phyloP scores from a whole-genome alignment of 2,888 invertebrate genomes.

The Troglohyphantes excavatus region DNA sequence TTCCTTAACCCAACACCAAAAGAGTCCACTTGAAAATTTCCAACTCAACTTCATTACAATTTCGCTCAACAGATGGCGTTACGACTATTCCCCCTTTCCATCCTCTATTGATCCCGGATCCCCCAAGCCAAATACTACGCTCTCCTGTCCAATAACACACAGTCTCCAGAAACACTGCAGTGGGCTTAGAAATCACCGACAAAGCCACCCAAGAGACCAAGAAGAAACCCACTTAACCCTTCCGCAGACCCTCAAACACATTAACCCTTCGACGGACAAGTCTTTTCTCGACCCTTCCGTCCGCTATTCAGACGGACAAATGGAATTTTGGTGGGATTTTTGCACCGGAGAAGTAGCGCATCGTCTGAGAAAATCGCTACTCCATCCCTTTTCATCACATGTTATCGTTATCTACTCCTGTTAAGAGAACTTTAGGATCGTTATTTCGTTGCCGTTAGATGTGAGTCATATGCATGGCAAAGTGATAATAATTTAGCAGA shows the following conservation, averaged over 20 bases:
- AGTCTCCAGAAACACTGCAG: slow-evolving; percentile 72
- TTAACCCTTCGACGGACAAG: not conserved
- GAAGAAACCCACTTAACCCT: slow-evolving; percentile 8
- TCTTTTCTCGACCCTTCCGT: not conserved
- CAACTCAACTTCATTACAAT: not conserved
- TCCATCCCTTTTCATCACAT: slow-evolving; percentile 25
- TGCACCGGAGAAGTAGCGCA: slow-evolving; percentile 7
- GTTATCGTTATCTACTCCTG: slow-evolving; percentile 21
- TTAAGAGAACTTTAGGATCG: slow-evolving; percentile 30
- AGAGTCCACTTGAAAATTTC: too few relatives aligned
- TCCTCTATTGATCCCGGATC: slow-evolving; percentile 65
- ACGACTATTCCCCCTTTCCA: not conserved
- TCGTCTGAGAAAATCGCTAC: not conserved
- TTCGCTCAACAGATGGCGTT: slow-evolving; percentile 61
- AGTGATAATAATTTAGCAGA: not conserved
- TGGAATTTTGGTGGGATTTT: slow-evolving; percentile 31
- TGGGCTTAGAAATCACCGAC: slow-evolving; percentile 53
- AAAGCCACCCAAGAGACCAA: slow-evolving; percentile 37
- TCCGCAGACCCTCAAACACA: not conserved
- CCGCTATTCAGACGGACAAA: not conserved
- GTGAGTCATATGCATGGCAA: slow-evolving; percentile 20
- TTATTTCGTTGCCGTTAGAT: slow-evolving; percentile 31
- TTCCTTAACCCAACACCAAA: too few relatives aligned
- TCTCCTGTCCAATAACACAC: slow-evolving; percentile 64
- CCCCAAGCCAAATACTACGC: slow-evolving; percentile 54